These are phyloP conservation scores for Brachionus paranguensis DNA, from an alignment of 1,140 invertebrate genomes.

Conservation along the genomic window DNA sequence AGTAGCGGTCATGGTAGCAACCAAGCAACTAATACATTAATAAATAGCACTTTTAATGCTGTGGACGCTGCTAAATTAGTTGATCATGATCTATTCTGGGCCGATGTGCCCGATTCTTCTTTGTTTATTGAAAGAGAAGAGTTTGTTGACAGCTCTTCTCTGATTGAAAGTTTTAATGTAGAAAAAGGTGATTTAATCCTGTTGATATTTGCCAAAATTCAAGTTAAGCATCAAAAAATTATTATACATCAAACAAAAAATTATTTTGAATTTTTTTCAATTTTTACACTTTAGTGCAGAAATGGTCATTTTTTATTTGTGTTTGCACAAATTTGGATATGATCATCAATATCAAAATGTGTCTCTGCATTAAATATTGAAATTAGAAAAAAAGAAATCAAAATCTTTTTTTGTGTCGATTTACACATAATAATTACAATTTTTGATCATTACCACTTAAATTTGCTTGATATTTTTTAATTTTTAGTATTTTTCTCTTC, in stretches of 20 bases:
- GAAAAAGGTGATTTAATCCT: background rate
- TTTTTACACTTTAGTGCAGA: too few species aligned
- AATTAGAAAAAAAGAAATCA: background rate
- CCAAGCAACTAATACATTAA: background rate
- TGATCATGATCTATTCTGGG: background rate
- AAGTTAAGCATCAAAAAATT: background rate
- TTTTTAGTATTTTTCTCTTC: too few species aligned
- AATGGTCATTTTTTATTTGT: too few species aligned
- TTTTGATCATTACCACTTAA: too few species aligned
- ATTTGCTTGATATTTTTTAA: too few species aligned
- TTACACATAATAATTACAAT: too few species aligned
- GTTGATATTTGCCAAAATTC: background rate
- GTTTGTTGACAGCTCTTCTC: slow-evolving; percentile 15
- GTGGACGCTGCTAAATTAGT: background rate
- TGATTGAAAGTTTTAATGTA: background rate
- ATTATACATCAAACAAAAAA: background rate
- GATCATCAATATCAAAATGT: too few species aligned
- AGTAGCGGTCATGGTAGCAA: background rate
- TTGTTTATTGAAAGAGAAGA: slow-evolving; percentile 23
- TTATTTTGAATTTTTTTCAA: too few species aligned
- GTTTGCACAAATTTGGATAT: too few species aligned
- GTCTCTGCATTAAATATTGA: background rate
- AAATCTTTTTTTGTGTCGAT: too few species aligned
- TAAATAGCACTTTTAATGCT: background rate
- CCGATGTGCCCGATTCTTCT: background rate